Evolutionary conservation across 2,888 invertebrate species (phyloP).

Genomic region (Myathropa florea): DNA sequence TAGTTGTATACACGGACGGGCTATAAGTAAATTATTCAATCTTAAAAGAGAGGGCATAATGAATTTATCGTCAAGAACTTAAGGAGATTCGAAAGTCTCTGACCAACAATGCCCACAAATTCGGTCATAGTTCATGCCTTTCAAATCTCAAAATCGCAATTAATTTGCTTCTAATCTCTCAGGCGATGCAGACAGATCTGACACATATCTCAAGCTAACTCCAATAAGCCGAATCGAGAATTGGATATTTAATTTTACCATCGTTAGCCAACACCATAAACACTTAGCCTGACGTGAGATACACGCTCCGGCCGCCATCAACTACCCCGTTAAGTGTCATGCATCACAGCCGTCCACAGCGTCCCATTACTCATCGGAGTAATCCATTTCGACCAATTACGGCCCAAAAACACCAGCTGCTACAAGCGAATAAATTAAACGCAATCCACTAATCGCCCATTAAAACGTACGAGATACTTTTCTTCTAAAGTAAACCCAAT

Average conservation of each 20-base stretch:
- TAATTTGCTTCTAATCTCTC: background rate
- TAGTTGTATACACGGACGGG: too few relatives aligned
- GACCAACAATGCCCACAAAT: too few relatives aligned
- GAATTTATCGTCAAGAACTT: too few relatives aligned
- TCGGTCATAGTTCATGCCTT: background rate
- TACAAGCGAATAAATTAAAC: slow-evolving; percentile 60
- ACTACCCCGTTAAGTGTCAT: slow-evolving; percentile 5
- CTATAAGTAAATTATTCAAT: too few relatives aligned
- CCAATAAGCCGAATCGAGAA: background rate
- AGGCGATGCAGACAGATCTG: background rate
- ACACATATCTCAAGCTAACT: background rate
- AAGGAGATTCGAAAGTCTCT: too few relatives aligned
- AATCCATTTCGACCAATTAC: slow-evolving; percentile 43
- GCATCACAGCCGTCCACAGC: slow-evolving; percentile 19
- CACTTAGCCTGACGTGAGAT: slow-evolving; percentile 3
- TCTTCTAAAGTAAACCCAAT: slow-evolving; percentile 45
- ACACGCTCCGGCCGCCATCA: background rate
- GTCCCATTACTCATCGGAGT: slow-evolving; percentile 47
- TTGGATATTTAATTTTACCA: background rate
- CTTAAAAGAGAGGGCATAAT: too few relatives aligned
- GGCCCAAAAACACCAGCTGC: slow-evolving; percentile 54
- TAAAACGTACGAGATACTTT: slow-evolving; percentile 60
- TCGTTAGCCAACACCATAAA: background rate
- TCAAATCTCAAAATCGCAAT: background rate
- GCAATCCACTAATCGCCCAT: slow-evolving; percentile 65